Percentiles rank a stretch among this genome's conserved stretches.
These are phyloP conservation scores for Diploscapter pachys DNA, from an alignment of 1,140 invertebrate genomes.

Conservation along the genomic window DNA sequence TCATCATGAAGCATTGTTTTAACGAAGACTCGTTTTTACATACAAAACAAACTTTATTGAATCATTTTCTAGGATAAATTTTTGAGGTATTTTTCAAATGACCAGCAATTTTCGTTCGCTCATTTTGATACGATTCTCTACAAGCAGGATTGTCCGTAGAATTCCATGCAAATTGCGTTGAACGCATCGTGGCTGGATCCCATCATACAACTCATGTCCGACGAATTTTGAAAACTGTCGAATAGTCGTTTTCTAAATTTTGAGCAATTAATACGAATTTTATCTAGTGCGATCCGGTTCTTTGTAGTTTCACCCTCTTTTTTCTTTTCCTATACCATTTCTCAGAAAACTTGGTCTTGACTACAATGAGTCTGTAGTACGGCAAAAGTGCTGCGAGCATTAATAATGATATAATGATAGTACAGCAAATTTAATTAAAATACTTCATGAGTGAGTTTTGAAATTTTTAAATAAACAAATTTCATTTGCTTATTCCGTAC, in stretches of 20 bases:
- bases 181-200: constrained; percentile 27
- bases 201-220: constrained; percentile 23
- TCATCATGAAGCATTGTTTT: too few species aligned
- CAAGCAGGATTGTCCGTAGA: constrained; percentile 25
- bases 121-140: constrained; percentile 3
- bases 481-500: background rate
- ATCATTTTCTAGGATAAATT: too few species aligned
- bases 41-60: too few species aligned
- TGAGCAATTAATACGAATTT: background rate
- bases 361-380: too few species aligned
- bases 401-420: background rate
- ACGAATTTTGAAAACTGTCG: constrained; percentile 11
- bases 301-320: background rate
- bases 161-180: constrained; percentile 26
- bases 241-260: constrained; percentile 13
- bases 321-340: too few species aligned
- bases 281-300: background rate
- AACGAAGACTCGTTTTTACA: too few species aligned
- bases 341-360: too few species aligned
- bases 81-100: too few species aligned
- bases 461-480: constrained; percentile 6
- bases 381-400: too few species aligned
- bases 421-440: too few species aligned
- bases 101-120: too few species aligned
- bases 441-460: background rate